These are phyloP conservation scores for Serilophus lunatus DNA, from an alignment of 2,113 vertebrate genomes.

Conservation along the genomic window DNA sequence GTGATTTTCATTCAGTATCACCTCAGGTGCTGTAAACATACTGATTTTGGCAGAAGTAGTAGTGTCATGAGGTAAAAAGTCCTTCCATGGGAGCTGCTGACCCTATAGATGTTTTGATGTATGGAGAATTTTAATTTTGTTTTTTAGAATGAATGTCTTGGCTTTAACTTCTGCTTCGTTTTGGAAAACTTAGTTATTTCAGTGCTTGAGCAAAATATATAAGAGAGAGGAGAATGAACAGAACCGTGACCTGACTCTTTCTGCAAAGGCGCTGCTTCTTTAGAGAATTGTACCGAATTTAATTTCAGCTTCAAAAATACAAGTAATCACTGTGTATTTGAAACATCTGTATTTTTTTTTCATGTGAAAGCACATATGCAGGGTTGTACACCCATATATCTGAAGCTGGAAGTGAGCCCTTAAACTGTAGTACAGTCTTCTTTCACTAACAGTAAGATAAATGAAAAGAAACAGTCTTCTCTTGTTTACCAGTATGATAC, in stretches of 20 bases:
- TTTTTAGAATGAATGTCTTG: not conserved
- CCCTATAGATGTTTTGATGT: not conserved
- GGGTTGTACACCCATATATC: not conserved
- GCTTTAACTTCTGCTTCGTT: slow-evolving; percentile 26
- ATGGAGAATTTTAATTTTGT: not conserved
- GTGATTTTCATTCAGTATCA: not conserved
- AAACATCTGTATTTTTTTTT: slow-evolving; percentile 29
- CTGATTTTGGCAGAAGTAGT: not conserved
- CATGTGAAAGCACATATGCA: not conserved
- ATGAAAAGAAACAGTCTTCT: slow-evolving; percentile 23
- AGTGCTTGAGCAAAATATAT: not conserved
- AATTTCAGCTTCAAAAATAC: slow-evolving; percentile 16
- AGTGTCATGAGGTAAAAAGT: not conserved
- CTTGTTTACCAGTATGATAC: slow-evolving; percentile 10
- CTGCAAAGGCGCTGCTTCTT: slow-evolving; percentile 3
- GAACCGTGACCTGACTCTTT: not conserved
- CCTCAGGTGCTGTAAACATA: not conserved
- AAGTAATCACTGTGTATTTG: slow-evolving; percentile 30
- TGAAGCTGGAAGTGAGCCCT: not conserved
- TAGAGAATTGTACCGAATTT: not conserved
- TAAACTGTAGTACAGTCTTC: not conserved
- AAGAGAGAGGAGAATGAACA: not conserved
- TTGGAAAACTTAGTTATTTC: slow-evolving; percentile 14
- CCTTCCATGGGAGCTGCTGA: slow-evolving; percentile 15
- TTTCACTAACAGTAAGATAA: slow-evolving; percentile 26